Percentiles rank a stretch among this genome's conserved stretches.
These are phyloP conservation scores for Crematogaster levior DNA, from an alignment of 2,888 invertebrate species.

Conservation along the genomic window DNA sequence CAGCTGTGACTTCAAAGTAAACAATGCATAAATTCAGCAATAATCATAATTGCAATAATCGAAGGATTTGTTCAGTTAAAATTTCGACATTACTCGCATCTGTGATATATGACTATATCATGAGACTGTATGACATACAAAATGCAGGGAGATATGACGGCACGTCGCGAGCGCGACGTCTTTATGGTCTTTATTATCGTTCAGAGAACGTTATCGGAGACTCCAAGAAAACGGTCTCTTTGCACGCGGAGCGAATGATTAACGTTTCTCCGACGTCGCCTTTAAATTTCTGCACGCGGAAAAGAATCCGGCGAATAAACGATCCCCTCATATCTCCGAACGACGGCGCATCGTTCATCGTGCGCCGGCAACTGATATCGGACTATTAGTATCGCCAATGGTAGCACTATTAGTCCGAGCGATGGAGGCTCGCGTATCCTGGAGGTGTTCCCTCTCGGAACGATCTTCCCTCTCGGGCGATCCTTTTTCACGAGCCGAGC, in stretches of 20 bases:
- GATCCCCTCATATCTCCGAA: conserved; percentile 27
- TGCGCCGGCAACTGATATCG: conserved; percentile 47
- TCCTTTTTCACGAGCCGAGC: conserved; percentile 17
- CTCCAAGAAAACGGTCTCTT: conserved; percentile 2
- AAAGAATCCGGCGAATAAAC: conserved; percentile 37
- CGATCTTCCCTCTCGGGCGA: too few species aligned
- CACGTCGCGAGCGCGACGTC: not conserved
- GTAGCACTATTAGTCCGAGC: conserved; percentile 38
- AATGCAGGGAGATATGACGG: not conserved
- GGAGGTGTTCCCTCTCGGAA: conserved; percentile 19
- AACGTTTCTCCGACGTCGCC: not conserved
- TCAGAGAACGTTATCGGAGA: conserved; percentile 1
- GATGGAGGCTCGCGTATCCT: conserved; percentile 18
- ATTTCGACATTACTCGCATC: not conserved
- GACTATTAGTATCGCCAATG: conserved; percentile 44
- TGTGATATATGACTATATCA: not conserved
- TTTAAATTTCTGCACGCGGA: conserved; percentile 24
- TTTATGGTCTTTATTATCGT: conserved; percentile 4
- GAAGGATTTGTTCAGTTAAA: not conserved
- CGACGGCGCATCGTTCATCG: conserved; percentile 44
- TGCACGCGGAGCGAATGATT: conserved; percentile 25
- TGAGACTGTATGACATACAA: not conserved
- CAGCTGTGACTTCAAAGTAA: not conserved
- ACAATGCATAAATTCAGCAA: not conserved
- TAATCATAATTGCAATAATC: not conserved